Percentiles rank a stretch among this genome's conserved stretches.
Conservation (phyloP, 1,140 invertebrate species). For the Lordiphosa mommai region DNA sequence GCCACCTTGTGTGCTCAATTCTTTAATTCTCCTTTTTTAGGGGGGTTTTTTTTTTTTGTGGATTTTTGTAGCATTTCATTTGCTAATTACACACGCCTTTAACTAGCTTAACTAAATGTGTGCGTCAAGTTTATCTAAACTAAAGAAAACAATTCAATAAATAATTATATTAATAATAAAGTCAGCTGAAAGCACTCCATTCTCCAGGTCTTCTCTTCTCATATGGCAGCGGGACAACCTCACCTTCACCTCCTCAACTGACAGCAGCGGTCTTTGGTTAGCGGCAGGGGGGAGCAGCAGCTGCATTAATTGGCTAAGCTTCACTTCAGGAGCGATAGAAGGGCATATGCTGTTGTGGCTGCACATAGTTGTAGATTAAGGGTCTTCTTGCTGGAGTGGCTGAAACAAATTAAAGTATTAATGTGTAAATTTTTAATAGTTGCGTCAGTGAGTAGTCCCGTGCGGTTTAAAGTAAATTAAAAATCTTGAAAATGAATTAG, state of each 20-base stretch:
- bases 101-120: slow-evolving; percentile 60
- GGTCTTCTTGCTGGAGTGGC: slow-evolving; percentile 56
- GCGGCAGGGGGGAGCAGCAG: slow-evolving; percentile 24
- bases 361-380: slow-evolving; percentile 71
- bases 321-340: slow-evolving; percentile 58
- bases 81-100: slow-evolving; percentile 54
- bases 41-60: slow-evolving; percentile 41
- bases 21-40: slow-evolving; percentile 16
- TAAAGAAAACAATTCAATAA: slow-evolving; percentile 50
- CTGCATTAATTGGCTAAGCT: slow-evolving; percentile 51
- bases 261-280: slow-evolving; percentile 60
- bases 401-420: slow-evolving; percentile 31
- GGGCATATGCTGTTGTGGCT: slow-evolving; percentile 59
- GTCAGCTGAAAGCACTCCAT: slow-evolving; percentile 44
- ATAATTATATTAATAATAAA: slow-evolving; percentile 41
- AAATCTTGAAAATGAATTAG: background rate
- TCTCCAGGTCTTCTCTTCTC: slow-evolving; percentile 37
- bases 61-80: slow-evolving; percentile 65
- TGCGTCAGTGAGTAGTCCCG: slow-evolving; percentile 5
- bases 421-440: background rate
- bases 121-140: slow-evolving; percentile 45
- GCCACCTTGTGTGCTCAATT: slow-evolving; percentile 50
- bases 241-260: slow-evolving; percentile 23
- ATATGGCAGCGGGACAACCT: slow-evolving; percentile 64
- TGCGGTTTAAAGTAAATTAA: background rate